phyloP scores from a whole-genome alignment of 2,797 vertebrate genomes.

The Pampus argenteus region DNA sequence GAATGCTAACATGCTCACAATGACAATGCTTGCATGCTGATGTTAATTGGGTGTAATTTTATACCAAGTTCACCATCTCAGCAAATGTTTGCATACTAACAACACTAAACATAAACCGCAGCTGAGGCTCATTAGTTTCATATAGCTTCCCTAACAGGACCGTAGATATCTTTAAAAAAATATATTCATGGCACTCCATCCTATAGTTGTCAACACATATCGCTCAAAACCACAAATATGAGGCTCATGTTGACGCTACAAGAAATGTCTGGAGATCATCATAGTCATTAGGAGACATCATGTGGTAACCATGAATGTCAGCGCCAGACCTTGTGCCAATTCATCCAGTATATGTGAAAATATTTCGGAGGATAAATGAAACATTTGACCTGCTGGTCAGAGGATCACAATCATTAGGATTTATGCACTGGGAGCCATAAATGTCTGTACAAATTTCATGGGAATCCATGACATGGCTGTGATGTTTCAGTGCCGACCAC shows the following conservation, averaged over 20 bases:
- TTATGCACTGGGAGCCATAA: neutral
- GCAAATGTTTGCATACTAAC: neutral
- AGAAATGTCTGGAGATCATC: neutral
- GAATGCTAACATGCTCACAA: neutral
- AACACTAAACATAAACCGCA: neutral
- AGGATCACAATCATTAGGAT: neutral
- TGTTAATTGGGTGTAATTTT: neutral
- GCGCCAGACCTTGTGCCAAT: no score
- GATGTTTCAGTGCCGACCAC: neutral
- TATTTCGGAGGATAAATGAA: no score
- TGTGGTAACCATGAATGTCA: constrained; percentile 3
- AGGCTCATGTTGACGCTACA: neutral
- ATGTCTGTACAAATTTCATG: neutral
- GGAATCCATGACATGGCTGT: neutral
- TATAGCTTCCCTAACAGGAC: neutral
- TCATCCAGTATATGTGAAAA: neutral
- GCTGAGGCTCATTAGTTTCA: neutral
- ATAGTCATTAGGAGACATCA: neutral
- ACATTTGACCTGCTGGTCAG: neutral
- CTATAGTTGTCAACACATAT: neutral
- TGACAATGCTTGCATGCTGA: neutral
- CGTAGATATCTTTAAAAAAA: neutral
- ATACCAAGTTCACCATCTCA: neutral
- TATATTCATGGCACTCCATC: neutral
- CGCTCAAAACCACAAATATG: neutral